Conservation (phyloP, 2,797 vertebrate genomes). For the Peromyscus aztecus region DNA sequence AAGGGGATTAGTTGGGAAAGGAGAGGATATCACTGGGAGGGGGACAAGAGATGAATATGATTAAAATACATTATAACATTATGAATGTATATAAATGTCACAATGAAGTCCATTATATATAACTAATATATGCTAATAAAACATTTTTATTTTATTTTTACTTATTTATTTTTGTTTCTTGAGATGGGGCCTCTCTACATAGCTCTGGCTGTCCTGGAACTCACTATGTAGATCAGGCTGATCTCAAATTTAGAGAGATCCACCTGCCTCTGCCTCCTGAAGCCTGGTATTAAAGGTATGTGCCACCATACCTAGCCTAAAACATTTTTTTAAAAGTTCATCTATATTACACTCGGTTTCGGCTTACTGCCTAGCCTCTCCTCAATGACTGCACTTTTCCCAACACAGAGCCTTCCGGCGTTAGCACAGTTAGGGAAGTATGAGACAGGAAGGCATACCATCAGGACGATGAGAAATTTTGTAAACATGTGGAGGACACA, state of each 20-base stretch:
- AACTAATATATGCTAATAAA: background rate
- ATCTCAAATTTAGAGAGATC: background rate
- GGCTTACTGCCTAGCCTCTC: background rate
- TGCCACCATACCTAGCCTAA: background rate
- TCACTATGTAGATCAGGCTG: background rate
- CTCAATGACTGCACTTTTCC: background rate
- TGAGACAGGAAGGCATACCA: background rate
- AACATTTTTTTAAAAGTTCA: background rate
- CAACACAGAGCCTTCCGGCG: conserved; percentile 19
- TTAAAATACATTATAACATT: background rate
- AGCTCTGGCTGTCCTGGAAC: background rate
- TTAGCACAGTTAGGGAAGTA: background rate
- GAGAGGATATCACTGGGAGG: background rate
- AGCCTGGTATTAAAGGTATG: background rate
- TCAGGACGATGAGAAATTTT: background rate
- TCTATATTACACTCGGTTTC: background rate
- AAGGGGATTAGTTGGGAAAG: background rate
- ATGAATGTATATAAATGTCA: background rate
- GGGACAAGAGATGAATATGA: background rate
- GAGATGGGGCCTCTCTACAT: background rate
- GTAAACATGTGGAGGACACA: background rate
- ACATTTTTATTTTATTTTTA: background rate
- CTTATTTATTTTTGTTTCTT: background rate
- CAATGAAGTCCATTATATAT: background rate
- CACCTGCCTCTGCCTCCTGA: background rate